A percentile compares a stretch with the other conserved stretches of the same genome.
phyloP scores from a whole-genome alignment of 2,113 vertebrate genomes.

The Chelonoidis abingdonii region DNA sequence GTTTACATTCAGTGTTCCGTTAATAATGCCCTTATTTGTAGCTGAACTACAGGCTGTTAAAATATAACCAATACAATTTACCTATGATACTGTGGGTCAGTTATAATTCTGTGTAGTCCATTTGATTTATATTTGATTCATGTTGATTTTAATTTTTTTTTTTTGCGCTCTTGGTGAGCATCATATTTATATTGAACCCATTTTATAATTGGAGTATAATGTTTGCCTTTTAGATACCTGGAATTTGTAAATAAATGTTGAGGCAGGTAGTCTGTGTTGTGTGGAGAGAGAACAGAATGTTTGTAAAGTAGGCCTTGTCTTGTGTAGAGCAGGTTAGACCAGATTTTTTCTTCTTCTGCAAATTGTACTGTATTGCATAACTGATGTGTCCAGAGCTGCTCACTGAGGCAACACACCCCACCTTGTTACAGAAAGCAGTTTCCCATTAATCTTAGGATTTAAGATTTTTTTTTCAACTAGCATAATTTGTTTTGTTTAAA shows the following conservation, averaged over 20 bases:
- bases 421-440: conserved; percentile 8
- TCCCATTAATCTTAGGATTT: neutral
- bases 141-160: neutral
- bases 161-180: conserved; percentile 25
- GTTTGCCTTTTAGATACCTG: conserved; percentile 67
- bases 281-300: conserved; percentile 22
- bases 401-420: conserved; percentile 42
- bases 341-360: conserved; percentile 56
- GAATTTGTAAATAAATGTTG: conserved; percentile 43
- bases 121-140: conserved; percentile 33
- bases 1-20: neutral
- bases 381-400: conserved; percentile 46
- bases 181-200: conserved; percentile 30
- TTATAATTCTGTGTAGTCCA: conserved; percentile 25
- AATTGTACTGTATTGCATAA: conserved; percentile 41
- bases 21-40: neutral
- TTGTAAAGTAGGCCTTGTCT: conserved; percentile 43
- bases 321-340: conserved; percentile 44
- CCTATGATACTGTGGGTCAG: neutral
- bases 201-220: neutral
- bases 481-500: neutral
- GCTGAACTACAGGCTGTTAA: neutral
- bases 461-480: neutral
- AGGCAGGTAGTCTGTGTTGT: conserved; percentile 55
- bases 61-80: neutral